A percentile compares a stretch with the other conserved stretches of the same genome.
These are phyloP conservation scores for Psilopsiagon aymara DNA, from an alignment of 2,113 vertebrate species.

Conservation along the genomic window DNA sequence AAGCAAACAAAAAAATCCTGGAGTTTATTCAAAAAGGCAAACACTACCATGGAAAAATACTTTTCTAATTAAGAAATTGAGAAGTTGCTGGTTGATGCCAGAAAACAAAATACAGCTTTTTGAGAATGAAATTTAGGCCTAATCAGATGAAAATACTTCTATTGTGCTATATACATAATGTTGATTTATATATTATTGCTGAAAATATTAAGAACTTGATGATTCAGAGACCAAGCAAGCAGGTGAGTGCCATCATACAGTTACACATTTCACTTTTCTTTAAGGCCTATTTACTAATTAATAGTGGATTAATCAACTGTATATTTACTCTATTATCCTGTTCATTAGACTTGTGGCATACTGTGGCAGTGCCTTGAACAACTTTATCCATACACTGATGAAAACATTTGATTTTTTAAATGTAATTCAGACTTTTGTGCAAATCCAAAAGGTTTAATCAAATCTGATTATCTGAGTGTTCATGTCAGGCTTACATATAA, in stretches of 20 bases:
- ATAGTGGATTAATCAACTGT: neutral
- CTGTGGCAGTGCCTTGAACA: neutral
- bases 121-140: neutral
- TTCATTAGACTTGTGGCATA: neutral
- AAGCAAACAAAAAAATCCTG: slow-evolving; percentile 3
- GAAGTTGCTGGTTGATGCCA: slow-evolving; percentile 14
- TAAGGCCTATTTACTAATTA: neutral
- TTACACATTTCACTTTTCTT: neutral
- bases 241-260: neutral
- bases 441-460: neutral
- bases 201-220: neutral
- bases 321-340: neutral
- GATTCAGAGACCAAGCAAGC: neutral
- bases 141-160: neutral
- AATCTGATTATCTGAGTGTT: neutral
- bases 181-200: neutral
- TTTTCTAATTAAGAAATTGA: slow-evolving; percentile 66
- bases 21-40: neutral
- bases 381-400: neutral
- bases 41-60: neutral
- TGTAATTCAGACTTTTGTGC: neutral
- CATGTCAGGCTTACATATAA: neutral
- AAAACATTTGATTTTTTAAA: neutral
- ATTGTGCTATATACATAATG: neutral
- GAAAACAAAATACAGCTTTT: slow-evolving; percentile 17